phyloP scores from a whole-genome alignment of 2,888 invertebrate species.

The Drosophila bunnanda region DNA sequence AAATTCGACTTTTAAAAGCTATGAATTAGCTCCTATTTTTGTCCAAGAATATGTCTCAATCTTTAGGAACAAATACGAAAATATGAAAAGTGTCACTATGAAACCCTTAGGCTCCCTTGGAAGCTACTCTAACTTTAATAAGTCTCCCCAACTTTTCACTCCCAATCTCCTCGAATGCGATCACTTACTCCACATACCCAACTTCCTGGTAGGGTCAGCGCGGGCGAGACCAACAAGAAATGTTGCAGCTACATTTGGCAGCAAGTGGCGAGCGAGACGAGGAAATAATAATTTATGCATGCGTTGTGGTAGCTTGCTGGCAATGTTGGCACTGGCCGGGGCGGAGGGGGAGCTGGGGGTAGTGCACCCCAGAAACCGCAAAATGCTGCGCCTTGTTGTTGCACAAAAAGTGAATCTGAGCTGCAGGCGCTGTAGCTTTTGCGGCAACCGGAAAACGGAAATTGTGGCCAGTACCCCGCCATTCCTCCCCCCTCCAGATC shows the following conservation, averaged over 20 bases:
- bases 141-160: neutral
- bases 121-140: neutral
- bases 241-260: slow-evolving; percentile 71
- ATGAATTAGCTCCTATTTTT: neutral
- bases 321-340: slow-evolving; percentile 25
- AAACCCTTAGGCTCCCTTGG: no score
- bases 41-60: neutral
- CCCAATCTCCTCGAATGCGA: slow-evolving; percentile 7
- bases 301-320: slow-evolving; percentile 70
- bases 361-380: slow-evolving; percentile 61
- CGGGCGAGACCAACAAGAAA: slow-evolving; percentile 26
- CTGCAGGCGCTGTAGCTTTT: slow-evolving; percentile 52
- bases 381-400: slow-evolving; percentile 64
- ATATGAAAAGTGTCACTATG: no score
- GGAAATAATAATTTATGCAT: slow-evolving; percentile 79
- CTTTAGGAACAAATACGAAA: no score
- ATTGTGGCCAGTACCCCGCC: slow-evolving; percentile 68
- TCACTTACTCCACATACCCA: slow-evolving; percentile 6
- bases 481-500: neutral
- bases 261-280: slow-evolving; percentile 68
- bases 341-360: neutral
- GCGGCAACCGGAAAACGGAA: slow-evolving; percentile 73
- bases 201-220: slow-evolving; percentile 22
- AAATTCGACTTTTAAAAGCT: neutral
- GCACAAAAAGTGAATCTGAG: slow-evolving; percentile 74